Conservation (phyloP, 2,888 invertebrate species). For the Drosophila ustulata region DNA sequence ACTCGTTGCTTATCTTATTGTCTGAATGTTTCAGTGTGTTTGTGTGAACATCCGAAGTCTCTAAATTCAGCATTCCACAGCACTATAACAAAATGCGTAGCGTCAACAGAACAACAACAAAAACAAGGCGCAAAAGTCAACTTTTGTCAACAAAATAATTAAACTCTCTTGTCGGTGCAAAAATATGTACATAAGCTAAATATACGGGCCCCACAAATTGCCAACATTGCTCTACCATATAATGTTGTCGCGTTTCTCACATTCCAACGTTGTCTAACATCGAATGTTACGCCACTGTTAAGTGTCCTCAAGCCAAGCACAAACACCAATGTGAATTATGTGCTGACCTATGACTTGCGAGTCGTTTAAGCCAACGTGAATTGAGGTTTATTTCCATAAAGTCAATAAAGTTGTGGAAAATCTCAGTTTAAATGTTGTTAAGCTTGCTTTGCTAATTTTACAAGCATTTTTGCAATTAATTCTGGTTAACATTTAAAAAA, state of each 20-base stretch:
- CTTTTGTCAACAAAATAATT: slow-evolving; percentile 75
- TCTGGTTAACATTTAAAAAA: too few species aligned
- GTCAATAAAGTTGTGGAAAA: background rate
- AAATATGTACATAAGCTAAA: slow-evolving; percentile 53
- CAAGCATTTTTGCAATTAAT: background rate
- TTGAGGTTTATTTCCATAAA: background rate
- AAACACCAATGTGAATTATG: background rate
- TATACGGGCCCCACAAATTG: slow-evolving; percentile 29
- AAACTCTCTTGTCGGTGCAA: slow-evolving; percentile 61
- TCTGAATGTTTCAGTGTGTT: slow-evolving; percentile 9
- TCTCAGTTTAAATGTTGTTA: background rate
- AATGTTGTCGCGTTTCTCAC: background rate
- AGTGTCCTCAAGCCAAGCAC: background rate
- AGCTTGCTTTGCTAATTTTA: background rate
- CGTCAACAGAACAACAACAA: slow-evolving; percentile 31
- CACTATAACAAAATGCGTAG: slow-evolving; percentile 49
- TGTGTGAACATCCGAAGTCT: slow-evolving; percentile 34
- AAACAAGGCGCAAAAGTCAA: slow-evolving; percentile 64
- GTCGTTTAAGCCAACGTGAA: background rate
- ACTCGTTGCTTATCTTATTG: slow-evolving; percentile 51
- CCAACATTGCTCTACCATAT: background rate
- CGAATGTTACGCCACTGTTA: slow-evolving; percentile 8
- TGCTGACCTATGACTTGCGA: background rate
- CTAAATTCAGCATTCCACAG: slow-evolving; percentile 68
- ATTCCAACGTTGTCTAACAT: background rate